Evolutionary conservation across 2,888 invertebrate genomes (phyloP).

Genomic region (Mactromeris polynyma): DNA sequence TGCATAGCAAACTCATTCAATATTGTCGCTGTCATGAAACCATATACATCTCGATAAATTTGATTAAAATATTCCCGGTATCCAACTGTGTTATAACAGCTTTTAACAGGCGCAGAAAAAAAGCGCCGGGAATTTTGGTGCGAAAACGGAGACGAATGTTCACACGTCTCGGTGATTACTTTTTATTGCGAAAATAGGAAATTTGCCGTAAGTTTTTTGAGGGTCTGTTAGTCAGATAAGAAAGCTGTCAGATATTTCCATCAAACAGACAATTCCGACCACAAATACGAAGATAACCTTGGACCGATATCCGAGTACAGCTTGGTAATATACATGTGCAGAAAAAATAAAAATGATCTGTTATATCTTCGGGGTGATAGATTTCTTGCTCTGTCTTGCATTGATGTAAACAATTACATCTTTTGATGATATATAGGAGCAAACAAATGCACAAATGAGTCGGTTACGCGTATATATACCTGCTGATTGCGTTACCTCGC

Average conservation of each 20-base stretch:
- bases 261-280: background rate
- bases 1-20: background rate
- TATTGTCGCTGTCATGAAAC: constrained; percentile 8
- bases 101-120: background rate
- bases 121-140: background rate
- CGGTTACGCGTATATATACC: background rate
- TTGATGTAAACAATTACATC: background rate
- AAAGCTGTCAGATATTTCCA: background rate
- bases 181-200: constrained; percentile 49
- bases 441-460: background rate
- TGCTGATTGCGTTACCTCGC: background rate
- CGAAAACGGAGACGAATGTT: constrained; percentile 29
- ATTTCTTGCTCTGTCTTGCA: background rate
- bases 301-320: background rate
- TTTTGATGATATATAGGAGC: background rate
- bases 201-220: constrained; percentile 49
- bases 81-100: background rate
- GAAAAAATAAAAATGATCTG: background rate
- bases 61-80: background rate
- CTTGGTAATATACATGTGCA: background rate
- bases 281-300: background rate
- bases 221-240: constrained; percentile 25
- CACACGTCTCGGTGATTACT: constrained; percentile 30
- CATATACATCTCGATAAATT: background rate
- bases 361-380: background rate